Conservation (phyloP, 37 sponge, comb jelly and placozoan species). For the Haliclona indistincta region DNA sequence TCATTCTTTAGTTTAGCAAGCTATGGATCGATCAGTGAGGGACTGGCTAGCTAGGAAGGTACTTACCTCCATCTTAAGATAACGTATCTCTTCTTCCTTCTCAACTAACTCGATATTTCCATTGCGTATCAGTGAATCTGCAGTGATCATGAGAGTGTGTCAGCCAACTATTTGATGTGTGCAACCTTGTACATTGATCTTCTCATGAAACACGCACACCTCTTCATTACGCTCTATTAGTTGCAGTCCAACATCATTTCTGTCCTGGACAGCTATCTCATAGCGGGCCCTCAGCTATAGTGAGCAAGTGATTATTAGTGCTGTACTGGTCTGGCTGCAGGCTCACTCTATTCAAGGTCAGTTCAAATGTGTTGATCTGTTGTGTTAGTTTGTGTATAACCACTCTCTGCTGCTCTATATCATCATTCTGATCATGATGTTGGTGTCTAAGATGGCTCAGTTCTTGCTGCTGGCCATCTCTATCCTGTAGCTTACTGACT, state of each 20-base stretch:
- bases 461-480: conserved; percentile 80
- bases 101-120: conserved; percentile 77
- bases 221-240: conserved; percentile 99
- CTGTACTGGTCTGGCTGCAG: neutral
- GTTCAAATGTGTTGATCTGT: conserved; percentile 76
- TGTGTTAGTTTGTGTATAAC: conserved; percentile 73
- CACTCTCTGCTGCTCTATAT: conserved; percentile 69
- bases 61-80: conserved; percentile 86
- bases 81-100: conserved; percentile 85
- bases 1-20: conserved; percentile 63
- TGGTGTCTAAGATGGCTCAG: conserved; percentile 46
- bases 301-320: neutral
- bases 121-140: conserved; percentile 71
- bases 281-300: conserved; percentile 73
- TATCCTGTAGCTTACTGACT: conserved; percentile 60
- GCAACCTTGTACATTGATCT: conserved; percentile 80
- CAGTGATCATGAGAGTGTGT: neutral
- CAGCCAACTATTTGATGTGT: neutral
- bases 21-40: neutral
- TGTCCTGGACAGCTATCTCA: conserved; percentile 88
- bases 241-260: conserved; percentile 93
- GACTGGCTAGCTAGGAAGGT: neutral
- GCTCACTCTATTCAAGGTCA: conserved; percentile 82
- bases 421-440: conserved; percentile 49
- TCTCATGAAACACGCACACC: conserved; percentile 95